Percentiles rank a stretch among this genome's conserved stretches.
Evolutionary conservation across 1,140 invertebrate species (phyloP).

Genomic region (Zaprionus camerounensis): DNA sequence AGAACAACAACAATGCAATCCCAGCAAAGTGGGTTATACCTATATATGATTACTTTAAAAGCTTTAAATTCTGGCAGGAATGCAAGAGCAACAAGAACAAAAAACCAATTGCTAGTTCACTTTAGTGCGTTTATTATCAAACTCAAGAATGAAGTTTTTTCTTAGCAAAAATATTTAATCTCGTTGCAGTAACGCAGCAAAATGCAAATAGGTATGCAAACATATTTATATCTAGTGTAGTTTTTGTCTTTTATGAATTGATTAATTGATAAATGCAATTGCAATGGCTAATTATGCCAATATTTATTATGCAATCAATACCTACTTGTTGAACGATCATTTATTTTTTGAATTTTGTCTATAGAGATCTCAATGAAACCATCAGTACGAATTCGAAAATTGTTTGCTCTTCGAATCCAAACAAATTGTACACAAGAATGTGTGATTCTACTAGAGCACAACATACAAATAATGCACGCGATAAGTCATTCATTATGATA

Average conservation of each 20-base stretch:
- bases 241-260: conserved; percentile 48
- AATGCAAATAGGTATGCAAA: conserved; percentile 46
- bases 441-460: conserved; percentile 56
- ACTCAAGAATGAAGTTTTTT: conserved; percentile 51
- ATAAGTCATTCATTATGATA: not conserved
- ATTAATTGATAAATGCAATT: conserved; percentile 42
- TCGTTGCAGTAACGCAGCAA: conserved; percentile 65
- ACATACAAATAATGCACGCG: not conserved
- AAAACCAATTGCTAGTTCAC: conserved; percentile 62
- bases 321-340: conserved; percentile 56
- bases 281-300: conserved; percentile 11
- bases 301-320: conserved; percentile 29
- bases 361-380: conserved; percentile 41
- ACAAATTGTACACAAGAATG: conserved; percentile 55
- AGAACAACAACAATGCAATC: conserved; percentile 51
- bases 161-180: conserved; percentile 68
- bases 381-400: conserved; percentile 46
- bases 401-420: conserved; percentile 31
- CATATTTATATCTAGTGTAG: conserved; percentile 64
- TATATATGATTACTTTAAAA: conserved; percentile 76
- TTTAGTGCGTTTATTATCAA: conserved; percentile 73
- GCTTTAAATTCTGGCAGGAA: conserved; percentile 66
- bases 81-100: conserved; percentile 37
- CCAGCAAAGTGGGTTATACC: conserved; percentile 41
- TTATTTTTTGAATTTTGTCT: conserved; percentile 38